Evolutionary conservation across 1,140 invertebrate species (phyloP).

Genomic region (Trichonephila clavata): DNA sequence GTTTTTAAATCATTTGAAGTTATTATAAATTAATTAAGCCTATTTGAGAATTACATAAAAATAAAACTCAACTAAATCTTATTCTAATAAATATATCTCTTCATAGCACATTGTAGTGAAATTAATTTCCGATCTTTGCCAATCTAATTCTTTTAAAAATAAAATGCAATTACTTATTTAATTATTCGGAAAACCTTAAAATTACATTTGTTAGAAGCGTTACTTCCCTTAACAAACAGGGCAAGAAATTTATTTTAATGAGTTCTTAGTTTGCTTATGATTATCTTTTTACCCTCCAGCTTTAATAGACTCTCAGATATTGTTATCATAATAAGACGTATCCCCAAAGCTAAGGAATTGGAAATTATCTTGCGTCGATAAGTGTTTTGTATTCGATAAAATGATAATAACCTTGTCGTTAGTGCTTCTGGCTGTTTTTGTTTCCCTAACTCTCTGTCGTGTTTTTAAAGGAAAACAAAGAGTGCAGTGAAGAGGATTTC

Average conservation of each 20-base stretch:
- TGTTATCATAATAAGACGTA: too few relatives aligned
- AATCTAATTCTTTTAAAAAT: too few relatives aligned
- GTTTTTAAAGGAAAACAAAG: neutral
- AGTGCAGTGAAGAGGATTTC: too few relatives aligned
- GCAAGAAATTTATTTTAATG: slow-evolving; percentile 9
- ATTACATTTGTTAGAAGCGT: neutral
- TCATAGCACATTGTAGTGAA: too few relatives aligned
- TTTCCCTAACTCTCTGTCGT: neutral
- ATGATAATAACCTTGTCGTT: slow-evolving; percentile 23
- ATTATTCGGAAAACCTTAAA: neutral
- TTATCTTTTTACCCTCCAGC: slow-evolving; percentile 29
- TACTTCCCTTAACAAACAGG: slow-evolving; percentile 2
- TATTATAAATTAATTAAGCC: too few relatives aligned
- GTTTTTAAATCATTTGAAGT: too few relatives aligned
- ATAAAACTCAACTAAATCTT: too few relatives aligned
- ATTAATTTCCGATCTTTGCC: too few relatives aligned
- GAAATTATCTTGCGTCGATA: slow-evolving; percentile 39
- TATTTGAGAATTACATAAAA: too few relatives aligned
- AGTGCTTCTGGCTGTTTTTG: neutral
- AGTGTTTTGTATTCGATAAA: slow-evolving; percentile 37
- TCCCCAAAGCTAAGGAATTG: neutral
- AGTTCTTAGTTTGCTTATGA: neutral
- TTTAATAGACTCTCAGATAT: slow-evolving; percentile 27
- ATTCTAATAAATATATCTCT: too few relatives aligned
- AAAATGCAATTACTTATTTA: neutral